phyloP scores from a whole-genome alignment of 2,888 invertebrate species.

The Ceraclea dissimilis region DNA sequence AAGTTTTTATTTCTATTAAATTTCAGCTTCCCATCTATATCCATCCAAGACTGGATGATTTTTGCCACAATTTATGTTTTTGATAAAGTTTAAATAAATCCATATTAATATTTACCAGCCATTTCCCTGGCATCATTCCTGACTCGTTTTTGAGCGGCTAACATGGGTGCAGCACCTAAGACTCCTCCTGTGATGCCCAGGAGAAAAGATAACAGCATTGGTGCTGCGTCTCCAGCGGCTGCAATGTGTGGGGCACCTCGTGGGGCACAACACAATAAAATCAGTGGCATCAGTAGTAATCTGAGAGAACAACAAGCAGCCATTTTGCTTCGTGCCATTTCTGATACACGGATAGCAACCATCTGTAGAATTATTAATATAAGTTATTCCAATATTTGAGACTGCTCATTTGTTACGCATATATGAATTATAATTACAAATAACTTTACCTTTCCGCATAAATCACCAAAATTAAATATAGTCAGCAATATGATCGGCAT shows the following conservation, averaged over 20 bases:
- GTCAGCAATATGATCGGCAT: conserved; percentile 90
- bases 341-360: conserved; percentile 70
- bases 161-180: conserved; percentile 89
- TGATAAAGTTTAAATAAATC: no score
- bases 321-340: conserved; percentile 75
- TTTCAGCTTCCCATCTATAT: no score
- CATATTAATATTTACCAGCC: conserved; percentile 61
- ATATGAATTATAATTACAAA: no score
- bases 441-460: conserved; percentile 65
- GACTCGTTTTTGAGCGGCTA: conserved; percentile 80
- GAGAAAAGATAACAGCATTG: conserved; percentile 41
- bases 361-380: conserved; percentile 40
- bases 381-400: no score
- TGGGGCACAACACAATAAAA: conserved; percentile 77
- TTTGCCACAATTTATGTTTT: no score
- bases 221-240: conserved; percentile 22
- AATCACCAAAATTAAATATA: conserved; percentile 78
- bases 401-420: no score
- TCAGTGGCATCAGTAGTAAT: conserved; percentile 68
- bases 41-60: no score
- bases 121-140: conserved; percentile 80
- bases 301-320: conserved; percentile 67
- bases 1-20: no score
- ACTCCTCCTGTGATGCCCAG: conserved; percentile 83
- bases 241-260: conserved; percentile 56